Conservation (phyloP, 2,113 vertebrate species). For the Peromyscus polionotus region DNA sequence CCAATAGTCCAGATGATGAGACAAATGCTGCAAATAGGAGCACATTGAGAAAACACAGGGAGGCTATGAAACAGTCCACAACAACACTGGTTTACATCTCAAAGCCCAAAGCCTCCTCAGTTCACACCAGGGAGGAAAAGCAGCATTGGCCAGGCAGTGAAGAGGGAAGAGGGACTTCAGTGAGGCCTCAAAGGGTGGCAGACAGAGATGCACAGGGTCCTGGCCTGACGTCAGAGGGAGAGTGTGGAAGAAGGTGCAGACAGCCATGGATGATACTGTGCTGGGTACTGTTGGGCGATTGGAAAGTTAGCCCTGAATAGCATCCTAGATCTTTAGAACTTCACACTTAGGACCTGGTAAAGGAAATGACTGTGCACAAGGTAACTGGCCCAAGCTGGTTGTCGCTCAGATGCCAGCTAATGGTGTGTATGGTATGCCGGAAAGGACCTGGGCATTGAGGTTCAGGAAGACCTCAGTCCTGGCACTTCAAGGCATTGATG, state of each 20-base stretch:
- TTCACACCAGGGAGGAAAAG: neutral
- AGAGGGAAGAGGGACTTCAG: neutral
- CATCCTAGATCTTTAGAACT: neutral
- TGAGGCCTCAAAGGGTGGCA: neutral
- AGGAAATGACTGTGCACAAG: slow-evolving; percentile 6
- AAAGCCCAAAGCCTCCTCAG: slow-evolving; percentile 16
- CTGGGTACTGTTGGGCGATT: neutral
- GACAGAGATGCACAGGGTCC: neutral
- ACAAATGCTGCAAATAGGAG: slow-evolving; percentile 64
- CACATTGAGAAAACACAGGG: slow-evolving; percentile 55
- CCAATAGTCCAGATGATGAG: slow-evolving; percentile 62
- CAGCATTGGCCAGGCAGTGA: neutral
- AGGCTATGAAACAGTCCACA: neutral
- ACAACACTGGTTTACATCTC: slow-evolving; percentile 15
- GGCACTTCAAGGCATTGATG: neutral
- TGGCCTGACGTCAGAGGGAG: neutral
- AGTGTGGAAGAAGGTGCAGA: neutral
- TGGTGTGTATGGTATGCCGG: neutral
- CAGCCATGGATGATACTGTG: neutral
- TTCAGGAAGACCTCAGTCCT: neutral
- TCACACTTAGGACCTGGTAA: neutral
- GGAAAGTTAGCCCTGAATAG: neutral
- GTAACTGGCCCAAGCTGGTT: neutral
- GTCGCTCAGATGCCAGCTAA: neutral
- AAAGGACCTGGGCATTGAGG: neutral